Conservation (phyloP, 2,888 invertebrate species). For the Calliphora vomitoria region DNA sequence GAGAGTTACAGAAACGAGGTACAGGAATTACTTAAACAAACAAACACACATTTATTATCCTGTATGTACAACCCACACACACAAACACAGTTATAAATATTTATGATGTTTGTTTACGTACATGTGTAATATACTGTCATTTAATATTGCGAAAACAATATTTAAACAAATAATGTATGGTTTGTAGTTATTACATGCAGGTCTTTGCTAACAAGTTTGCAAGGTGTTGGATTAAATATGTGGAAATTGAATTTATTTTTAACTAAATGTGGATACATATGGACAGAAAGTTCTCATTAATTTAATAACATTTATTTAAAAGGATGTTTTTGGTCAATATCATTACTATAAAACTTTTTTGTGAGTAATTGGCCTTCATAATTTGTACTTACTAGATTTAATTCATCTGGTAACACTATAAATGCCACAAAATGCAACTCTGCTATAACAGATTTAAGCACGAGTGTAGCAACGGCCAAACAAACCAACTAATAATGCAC, state of each 20-base stretch:
- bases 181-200: not conserved
- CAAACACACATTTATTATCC: constrained; percentile 20
- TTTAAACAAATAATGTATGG: not conserved
- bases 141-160: constrained; percentile 11
- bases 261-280: not conserved
- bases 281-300: no score
- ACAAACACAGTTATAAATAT: constrained; percentile 10
- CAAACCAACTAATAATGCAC: no score
- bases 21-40: constrained; percentile 13
- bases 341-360: no score
- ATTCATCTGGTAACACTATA: no score
- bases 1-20: no score
- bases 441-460: no score
- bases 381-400: no score
- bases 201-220: not conserved
- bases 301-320: no score
- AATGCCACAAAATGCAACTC: no score
- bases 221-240: constrained; percentile 3
- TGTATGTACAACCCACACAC: not conserved
- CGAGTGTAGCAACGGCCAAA: no score
- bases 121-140: constrained; percentile 5
- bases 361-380: no score
- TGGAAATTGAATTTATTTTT: not conserved
- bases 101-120: constrained; percentile 20
- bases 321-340: no score